Evolutionary conservation across 2,797 vertebrate genomes (phyloP).

Genomic region (Chelidonichthys spinosus): DNA sequence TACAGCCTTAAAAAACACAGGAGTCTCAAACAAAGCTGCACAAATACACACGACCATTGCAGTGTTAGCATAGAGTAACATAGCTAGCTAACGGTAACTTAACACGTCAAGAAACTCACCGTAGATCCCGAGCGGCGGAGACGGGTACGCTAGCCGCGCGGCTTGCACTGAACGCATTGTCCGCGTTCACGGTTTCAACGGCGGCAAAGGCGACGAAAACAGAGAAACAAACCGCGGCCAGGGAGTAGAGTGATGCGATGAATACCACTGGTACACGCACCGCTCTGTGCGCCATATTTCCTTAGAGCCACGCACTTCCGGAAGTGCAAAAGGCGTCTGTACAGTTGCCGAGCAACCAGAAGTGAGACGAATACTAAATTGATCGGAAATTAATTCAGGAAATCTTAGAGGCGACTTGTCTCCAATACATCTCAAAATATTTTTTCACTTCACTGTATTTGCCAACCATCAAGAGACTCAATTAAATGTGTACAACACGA

Average conservation of each 20-base stretch:
- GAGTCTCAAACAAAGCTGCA: neutral
- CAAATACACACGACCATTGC: neutral
- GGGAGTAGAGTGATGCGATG: conserved; percentile 10
- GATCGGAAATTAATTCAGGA: too few species aligned
- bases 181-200: conserved; percentile 24
- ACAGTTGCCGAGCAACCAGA: conserved; percentile 79
- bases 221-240: conserved; percentile 15
- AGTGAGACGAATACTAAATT: neutral
- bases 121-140: conserved; percentile 75
- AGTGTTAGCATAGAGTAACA: conserved; percentile 14
- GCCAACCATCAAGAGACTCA: neutral
- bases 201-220: conserved; percentile 34
- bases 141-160: conserved; percentile 52
- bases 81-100: conserved; percentile 36
- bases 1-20: neutral
- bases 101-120: conserved; percentile 65
- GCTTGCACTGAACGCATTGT: conserved; percentile 76
- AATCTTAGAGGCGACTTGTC: too few species aligned
- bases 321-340: conserved; percentile 59
- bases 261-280: conserved; percentile 20
- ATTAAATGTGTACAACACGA: neutral
- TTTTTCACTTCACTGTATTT: neutral
- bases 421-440: too few species aligned
- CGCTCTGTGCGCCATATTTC: conserved; percentile 80
- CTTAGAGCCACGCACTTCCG: conserved; percentile 84